Conservation (phyloP, 2,888 invertebrate species). For the Auanema sp. region DNA sequence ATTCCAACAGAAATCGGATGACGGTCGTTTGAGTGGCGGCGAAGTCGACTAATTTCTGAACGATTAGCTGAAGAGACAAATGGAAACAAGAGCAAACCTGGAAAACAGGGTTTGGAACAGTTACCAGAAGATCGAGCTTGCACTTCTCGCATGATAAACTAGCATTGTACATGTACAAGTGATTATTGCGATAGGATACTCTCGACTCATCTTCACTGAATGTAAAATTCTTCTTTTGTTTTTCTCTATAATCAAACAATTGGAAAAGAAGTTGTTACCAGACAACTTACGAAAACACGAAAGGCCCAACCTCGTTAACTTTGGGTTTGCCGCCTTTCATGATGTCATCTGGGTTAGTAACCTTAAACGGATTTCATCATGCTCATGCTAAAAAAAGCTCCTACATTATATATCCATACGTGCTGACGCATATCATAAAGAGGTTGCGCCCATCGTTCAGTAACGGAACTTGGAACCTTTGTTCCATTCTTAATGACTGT, state of each 20-base stretch:
- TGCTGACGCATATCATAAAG: constrained; percentile 51
- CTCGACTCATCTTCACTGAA: constrained; percentile 49
- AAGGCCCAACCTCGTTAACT: constrained; percentile 42
- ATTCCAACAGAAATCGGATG: constrained; percentile 17
- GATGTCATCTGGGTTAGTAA: constrained; percentile 33
- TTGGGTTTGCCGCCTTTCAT: constrained; percentile 38
- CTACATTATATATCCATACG: constrained; percentile 47
- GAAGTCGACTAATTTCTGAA: constrained; percentile 51
- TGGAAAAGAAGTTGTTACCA: constrained; percentile 6
- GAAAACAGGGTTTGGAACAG: constrained; percentile 58
- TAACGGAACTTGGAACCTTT: constrained; percentile 46
- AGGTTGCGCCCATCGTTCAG: constrained; percentile 53
- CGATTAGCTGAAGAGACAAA: not conserved
- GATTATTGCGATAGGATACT: constrained; percentile 52
- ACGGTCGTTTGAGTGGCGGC: constrained; percentile 15
- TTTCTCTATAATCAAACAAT: constrained; percentile 45
- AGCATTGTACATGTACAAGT: constrained; percentile 47
- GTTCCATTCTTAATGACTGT: constrained; percentile 47
- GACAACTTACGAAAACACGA: constrained; percentile 41
- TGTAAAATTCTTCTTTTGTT: constrained; percentile 42
- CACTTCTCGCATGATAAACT: constrained; percentile 49
- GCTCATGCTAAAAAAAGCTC: not conserved
- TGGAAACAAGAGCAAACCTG: constrained; percentile 33
- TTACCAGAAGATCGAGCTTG: constrained; percentile 40
- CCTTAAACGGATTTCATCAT: constrained; percentile 5